phyloP scores from a whole-genome alignment of 2,888 invertebrate species.

The Catocala fraxini region DNA sequence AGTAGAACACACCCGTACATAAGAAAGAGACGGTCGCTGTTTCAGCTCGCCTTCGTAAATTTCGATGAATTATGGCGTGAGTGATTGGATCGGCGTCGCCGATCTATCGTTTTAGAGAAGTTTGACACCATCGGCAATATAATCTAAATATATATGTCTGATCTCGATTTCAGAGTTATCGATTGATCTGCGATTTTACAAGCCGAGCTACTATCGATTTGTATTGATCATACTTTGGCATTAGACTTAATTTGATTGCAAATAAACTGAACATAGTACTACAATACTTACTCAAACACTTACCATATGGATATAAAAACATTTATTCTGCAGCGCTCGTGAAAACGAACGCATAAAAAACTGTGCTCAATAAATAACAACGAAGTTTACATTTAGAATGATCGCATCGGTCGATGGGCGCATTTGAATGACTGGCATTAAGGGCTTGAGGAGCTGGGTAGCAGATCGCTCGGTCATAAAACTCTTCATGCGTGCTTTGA shows the following conservation, averaged over 20 bases:
- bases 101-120: constrained; percentile 79
- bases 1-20: constrained; percentile 77
- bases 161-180: constrained; percentile 55
- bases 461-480: constrained; percentile 71
- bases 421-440: constrained; percentile 62
- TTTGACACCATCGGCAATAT: constrained; percentile 78
- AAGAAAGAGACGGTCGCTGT: constrained; percentile 80
- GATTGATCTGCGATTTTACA: constrained; percentile 52
- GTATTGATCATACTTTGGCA: constrained; percentile 12
- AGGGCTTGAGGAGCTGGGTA: constrained; percentile 58
- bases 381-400: neutral
- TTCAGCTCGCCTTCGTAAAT: constrained; percentile 78
- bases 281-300: constrained; percentile 25
- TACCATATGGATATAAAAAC: no score
- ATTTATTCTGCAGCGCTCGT: neutral
- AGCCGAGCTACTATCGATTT: constrained; percentile 41
- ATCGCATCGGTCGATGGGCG: constrained; percentile 44
- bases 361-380: constrained; percentile 2
- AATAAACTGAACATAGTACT: constrained; percentile 16
- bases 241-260: constrained; percentile 13
- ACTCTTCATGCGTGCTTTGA: constrained; percentile 73
- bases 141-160: constrained; percentile 75
- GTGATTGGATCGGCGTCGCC: constrained; percentile 81
- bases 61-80: constrained; percentile 83
- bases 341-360: neutral